These are phyloP conservation scores for Eremobia ochroleuca DNA, from an alignment of 2,888 invertebrate genomes.

Conservation along the genomic window DNA sequence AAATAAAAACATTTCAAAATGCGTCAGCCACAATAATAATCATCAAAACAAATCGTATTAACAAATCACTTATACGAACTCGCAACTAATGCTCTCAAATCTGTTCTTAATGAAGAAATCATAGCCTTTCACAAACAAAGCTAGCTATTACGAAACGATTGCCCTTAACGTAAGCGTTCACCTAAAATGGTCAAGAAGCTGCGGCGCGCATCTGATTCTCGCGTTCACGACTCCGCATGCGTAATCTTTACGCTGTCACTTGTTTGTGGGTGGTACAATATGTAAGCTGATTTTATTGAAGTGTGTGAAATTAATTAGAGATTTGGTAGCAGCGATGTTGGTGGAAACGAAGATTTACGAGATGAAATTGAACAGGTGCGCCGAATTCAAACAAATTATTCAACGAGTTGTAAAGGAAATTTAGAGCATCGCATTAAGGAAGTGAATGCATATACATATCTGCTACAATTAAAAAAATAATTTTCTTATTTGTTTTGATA, in stretches of 20 bases:
- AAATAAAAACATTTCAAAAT: background rate
- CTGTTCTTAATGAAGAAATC: slow-evolving; percentile 58
- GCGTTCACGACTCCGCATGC: slow-evolving; percentile 66
- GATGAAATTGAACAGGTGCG: too few species aligned
- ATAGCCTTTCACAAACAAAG: slow-evolving; percentile 63
- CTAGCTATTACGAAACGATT: slow-evolving; percentile 60
- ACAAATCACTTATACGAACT: slow-evolving; percentile 7
- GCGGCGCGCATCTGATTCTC: slow-evolving; percentile 71
- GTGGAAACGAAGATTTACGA: too few species aligned
- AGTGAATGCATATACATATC: too few species aligned
- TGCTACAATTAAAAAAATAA: too few species aligned
- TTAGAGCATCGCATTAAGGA: too few species aligned
- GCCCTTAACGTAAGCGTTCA: slow-evolving; percentile 67
- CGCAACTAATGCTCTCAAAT: slow-evolving; percentile 25
- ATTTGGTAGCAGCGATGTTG: background rate
- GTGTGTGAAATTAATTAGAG: background rate
- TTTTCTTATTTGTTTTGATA: too few species aligned
- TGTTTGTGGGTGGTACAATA: slow-evolving; percentile 41
- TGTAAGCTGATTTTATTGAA: slow-evolving; percentile 4
- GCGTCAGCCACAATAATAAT: background rate
- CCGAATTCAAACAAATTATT: too few species aligned
- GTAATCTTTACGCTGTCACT: slow-evolving; percentile 67
- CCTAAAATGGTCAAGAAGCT: slow-evolving; percentile 70
- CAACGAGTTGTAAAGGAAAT: too few species aligned
- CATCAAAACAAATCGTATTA: slow-evolving; percentile 6